phyloP scores from a whole-genome alignment of 1,140 invertebrate genomes.

The Nylanderia fulva region DNA sequence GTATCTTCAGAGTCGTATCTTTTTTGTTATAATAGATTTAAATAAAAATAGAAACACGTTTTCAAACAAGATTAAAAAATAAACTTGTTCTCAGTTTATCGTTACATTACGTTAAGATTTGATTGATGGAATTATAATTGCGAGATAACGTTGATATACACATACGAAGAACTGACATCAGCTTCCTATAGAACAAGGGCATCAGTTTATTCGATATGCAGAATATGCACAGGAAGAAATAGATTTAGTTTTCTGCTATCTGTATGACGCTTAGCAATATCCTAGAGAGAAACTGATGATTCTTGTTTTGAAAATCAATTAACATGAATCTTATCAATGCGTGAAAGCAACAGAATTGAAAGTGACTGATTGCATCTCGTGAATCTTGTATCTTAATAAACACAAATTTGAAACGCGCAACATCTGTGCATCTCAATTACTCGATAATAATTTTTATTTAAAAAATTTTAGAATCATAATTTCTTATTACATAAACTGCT shows the following conservation, averaged over 20 bases:
- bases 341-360: slow-evolving; percentile 5
- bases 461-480: not conserved
- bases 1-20: not conserved
- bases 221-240: not conserved
- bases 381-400: not conserved
- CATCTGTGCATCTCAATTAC: too few relatives aligned
- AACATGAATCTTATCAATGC: not conserved
- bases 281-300: not conserved
- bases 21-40: slow-evolving; percentile 29
- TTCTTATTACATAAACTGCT: not conserved
- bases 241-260: not conserved
- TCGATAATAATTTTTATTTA: not conserved
- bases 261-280: not conserved
- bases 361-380: not conserved
- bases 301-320: slow-evolving; percentile 14
- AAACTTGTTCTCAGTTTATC: not conserved
- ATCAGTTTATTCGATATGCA: not conserved
- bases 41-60: not conserved
- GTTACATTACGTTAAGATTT: not conserved
- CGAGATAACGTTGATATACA: not conserved
- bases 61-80: not conserved
- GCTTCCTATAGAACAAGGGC: slow-evolving; percentile 8
- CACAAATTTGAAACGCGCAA: not conserved
- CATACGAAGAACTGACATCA: slow-evolving; percentile 3
- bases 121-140: slow-evolving; percentile 51